Evolutionary conservation across 2,888 invertebrate species (phyloP).

Genomic region (Ischnus inquisitorius): DNA sequence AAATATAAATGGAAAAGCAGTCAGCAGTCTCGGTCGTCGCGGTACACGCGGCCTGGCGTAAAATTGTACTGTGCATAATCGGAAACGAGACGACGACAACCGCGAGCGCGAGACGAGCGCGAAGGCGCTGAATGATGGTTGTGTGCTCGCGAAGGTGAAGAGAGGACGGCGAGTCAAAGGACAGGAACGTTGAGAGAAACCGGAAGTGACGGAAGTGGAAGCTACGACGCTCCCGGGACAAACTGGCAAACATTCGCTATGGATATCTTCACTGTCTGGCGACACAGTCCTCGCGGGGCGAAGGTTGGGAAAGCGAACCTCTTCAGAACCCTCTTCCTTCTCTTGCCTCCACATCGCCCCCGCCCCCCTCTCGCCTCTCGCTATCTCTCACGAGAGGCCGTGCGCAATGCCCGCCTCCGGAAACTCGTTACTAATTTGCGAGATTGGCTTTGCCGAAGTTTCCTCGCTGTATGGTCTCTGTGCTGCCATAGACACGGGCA

Average conservation of each 20-base stretch:
- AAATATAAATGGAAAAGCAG: slow-evolving; percentile 44
- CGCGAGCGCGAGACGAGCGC: slow-evolving; percentile 13
- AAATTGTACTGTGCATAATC: slow-evolving; percentile 60
- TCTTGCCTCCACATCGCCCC: slow-evolving; percentile 27
- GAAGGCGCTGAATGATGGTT: slow-evolving; percentile 12
- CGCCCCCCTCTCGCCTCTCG: slow-evolving; percentile 6
- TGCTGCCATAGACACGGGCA: slow-evolving; percentile 32
- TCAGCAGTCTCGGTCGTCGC: not conserved
- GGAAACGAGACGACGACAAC: slow-evolving; percentile 46
- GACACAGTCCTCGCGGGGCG: slow-evolving; percentile 13
- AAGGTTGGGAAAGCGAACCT: slow-evolving; percentile 23
- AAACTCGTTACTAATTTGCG: slow-evolving; percentile 68
- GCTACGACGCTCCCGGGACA: slow-evolving; percentile 36
- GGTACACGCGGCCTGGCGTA: slow-evolving; percentile 39
- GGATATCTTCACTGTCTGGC: slow-evolving; percentile 50
- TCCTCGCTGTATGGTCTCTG: slow-evolving; percentile 31
- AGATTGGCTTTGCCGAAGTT: slow-evolving; percentile 66
- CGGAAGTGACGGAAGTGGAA: slow-evolving; percentile 43
- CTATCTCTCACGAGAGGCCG: not conserved
- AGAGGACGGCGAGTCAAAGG: not conserved
- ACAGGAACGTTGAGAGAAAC: slow-evolving; percentile 30
- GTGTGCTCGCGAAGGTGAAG: too few species aligned
- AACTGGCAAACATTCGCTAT: slow-evolving; percentile 55
- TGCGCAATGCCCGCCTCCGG: slow-evolving; percentile 34
- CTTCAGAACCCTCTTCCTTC: slow-evolving; percentile 46